These are phyloP conservation scores for Vanacampus margaritifer DNA, from an alignment of 2,113 vertebrate species.

Conservation along the genomic window DNA sequence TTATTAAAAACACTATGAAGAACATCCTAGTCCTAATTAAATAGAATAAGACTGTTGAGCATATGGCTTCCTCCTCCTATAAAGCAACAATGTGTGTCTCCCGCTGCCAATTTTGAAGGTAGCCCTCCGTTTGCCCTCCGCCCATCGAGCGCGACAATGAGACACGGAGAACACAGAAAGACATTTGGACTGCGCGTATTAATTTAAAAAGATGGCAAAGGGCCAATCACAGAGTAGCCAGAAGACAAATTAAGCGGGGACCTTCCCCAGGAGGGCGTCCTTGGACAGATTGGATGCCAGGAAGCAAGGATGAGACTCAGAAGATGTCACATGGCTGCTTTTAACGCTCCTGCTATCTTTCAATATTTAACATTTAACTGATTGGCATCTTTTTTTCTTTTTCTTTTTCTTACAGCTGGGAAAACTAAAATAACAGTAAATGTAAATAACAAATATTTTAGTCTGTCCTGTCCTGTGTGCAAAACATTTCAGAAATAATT, in stretches of 20 bases:
- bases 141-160: constrained; percentile 18
- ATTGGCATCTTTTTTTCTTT: not conserved
- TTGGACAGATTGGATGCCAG: constrained; percentile 51
- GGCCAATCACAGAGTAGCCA: constrained; percentile 48
- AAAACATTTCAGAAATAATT: too few species aligned
- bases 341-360: constrained; percentile 8
- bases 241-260: constrained; percentile 60
- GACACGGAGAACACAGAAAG: constrained; percentile 24
- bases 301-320: constrained; percentile 38
- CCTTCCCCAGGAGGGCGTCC: constrained; percentile 57
- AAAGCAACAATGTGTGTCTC: constrained; percentile 27
- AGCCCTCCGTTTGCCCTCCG: constrained; percentile 32
- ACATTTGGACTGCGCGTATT: constrained; percentile 46
- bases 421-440: too few species aligned
- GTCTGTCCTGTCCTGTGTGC: too few species aligned
- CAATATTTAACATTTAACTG: not conserved
- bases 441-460: too few species aligned
- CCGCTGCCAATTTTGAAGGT: constrained; percentile 39
- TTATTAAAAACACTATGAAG: too few species aligned
- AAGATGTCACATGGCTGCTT: constrained; percentile 19
- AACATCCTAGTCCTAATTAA: too few species aligned
- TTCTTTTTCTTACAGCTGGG: not conserved
- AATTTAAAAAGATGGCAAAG: constrained; percentile 58
- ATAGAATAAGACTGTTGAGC: not conserved
- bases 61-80: constrained; percentile 4